Base-by-base conservation (phyloP, 2,113 vertebrate species). In the Anguilla rostrata region DNA sequence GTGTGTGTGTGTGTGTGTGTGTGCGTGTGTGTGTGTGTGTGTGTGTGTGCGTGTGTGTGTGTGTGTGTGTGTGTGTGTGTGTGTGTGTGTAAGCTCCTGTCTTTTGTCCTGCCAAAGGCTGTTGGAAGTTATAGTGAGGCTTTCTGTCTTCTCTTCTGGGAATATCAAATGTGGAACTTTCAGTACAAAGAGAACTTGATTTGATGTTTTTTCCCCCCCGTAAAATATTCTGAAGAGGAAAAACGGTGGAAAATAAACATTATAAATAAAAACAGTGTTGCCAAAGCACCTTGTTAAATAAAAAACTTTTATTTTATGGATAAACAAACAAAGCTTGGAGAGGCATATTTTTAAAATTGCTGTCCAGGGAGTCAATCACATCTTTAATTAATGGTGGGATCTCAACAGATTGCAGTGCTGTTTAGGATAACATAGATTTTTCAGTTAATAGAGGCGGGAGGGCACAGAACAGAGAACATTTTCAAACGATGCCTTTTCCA, bases 281-380 rank as follows among this genome's bases (percentile, higher is more conserved):
- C n/a, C 66, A 41, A 66, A 88, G 83, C 49, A 79, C 79, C 87
- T 89, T 90, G 90, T 93, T 88, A 86, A 87, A 90, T 82, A 88
- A 87, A 89, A 91, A 89, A 16, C 29, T 71, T 83, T 82, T 92
- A 89, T 94, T 92, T 93, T 89, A 93, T 91, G 90, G 92, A 84
- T 60, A 84, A 83, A 49, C 75, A 81, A 57, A 86, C 71, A 83
- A 63, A 91, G 83, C 57, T 88, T 75, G 29, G 9, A 34, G 71
- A 75, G 87, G 89, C 0, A 90, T 39, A 95, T 94, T 93, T 94
- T 94, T 95, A 94, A 87, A 88, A 84, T 86, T 34, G 9, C 91
- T 92, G 92, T 91, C 90, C 82, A 43, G 91, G 88, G 90, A 91
- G 88, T 82, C 60, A 83, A 88, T 90, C 89, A 86, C 87, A 66